Percentiles rank a stretch among this genome's conserved stretches.
Conservation (phyloP, 2,113 vertebrate species). For the Neogobius melanostomus region DNA sequence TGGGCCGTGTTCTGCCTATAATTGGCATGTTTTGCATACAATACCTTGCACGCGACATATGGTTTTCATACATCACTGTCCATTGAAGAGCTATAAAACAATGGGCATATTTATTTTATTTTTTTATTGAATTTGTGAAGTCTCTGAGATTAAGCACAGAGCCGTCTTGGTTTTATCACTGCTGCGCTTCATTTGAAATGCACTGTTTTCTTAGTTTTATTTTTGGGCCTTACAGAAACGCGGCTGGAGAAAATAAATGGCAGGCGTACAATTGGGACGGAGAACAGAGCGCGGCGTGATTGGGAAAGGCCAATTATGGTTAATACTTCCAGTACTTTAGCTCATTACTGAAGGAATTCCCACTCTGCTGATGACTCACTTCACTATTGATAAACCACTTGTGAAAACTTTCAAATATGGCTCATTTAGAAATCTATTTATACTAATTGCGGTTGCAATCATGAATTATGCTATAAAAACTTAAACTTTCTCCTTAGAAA, state of each 20-base stretch:
- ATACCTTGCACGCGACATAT: neutral
- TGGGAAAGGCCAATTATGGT: constrained; percentile 52
- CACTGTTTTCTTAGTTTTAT: constrained; percentile 64
- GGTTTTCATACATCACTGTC: constrained; percentile 16
- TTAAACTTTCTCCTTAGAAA: neutral
- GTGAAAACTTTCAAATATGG: constrained; percentile 22
- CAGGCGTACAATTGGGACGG: constrained; percentile 47
- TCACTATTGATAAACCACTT: constrained; percentile 42
- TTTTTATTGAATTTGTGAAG: constrained; percentile 22
- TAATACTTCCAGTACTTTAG: constrained; percentile 51
- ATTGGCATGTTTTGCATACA: neutral
- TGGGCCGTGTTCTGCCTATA: neutral
- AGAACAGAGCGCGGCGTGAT: constrained; percentile 52
- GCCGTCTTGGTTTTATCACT: constrained; percentile 37
- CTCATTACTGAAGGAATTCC: constrained; percentile 47
- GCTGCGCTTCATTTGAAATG: constrained; percentile 56
- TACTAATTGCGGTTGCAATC: constrained; percentile 9
- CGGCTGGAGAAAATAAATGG: constrained; percentile 39
- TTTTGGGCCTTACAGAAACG: constrained; percentile 47
- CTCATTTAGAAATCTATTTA: constrained; percentile 22
- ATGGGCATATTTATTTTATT: neutral
- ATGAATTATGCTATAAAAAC: neutral
- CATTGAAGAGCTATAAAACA: constrained; percentile 6
- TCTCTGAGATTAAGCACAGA: constrained; percentile 24
- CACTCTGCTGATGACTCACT: constrained; percentile 51